Evolutionary conservation across 2,797 vertebrate species (phyloP), one percentile per base, ranked within the genome.

Genomic region (Champsocephalus esox): DNA sequence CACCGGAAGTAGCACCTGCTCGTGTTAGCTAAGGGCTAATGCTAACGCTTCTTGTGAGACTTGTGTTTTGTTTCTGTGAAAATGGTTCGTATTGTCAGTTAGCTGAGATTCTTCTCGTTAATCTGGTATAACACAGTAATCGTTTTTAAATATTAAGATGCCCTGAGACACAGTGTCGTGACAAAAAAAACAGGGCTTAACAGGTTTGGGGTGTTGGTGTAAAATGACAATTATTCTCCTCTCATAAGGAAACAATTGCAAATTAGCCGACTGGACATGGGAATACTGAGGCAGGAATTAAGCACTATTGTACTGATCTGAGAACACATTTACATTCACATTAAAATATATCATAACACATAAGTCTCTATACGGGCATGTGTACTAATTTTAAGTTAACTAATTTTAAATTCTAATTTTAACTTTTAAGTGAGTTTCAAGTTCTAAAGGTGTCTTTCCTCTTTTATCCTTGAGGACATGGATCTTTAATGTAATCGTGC

Each of bases 401-500:
- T 19, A 19, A 19, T 19, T 19, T 19, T 19, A 19, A 19, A 19
- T 19, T 19, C 19, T 19, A 19, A 19, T 19, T 19, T 19, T 19
- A 19, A 19, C 19, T 19, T 19, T 19, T 19, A 74, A 77, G n/a
- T 44, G 12, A 66, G n/a, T 63, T 66, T 82, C 32, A 65, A 62
- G 51, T 78, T 79, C 50, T 65, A 17, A 62, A 12, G 2, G 10
- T 45, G 32, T 60, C 19, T 72, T 73, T 64, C 38, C 58, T 70
- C 69, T 17, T 24, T 34, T 61, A 50, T 50, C 34, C 45, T 61
- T 55, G 48, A 49, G 60, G 55, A 77, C 70, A 45, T 17, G 52
- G 57, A 71, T 80, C 44, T 67, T 79, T 59, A 16, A 9, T 66
- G 51, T 71, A 61, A 51, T 73, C 79, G 74, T 75, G 70, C 68